phyloP scores from a whole-genome alignment of 2,113 vertebrate species.

The Anoura caudifer region DNA sequence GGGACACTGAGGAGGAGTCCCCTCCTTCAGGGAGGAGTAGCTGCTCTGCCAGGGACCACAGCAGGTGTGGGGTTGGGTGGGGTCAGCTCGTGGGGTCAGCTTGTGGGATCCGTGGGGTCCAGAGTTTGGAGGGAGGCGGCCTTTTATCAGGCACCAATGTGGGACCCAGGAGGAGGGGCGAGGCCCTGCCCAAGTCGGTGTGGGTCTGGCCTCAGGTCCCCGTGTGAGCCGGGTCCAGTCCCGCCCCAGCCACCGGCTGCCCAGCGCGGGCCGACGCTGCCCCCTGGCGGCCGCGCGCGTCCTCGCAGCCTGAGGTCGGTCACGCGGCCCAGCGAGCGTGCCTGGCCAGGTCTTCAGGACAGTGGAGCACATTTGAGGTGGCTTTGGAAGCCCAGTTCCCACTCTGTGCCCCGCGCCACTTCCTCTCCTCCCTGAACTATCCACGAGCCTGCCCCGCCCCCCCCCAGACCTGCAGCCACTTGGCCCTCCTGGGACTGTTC shows the following conservation, averaged over 20 bases:
- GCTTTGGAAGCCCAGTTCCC: neutral
- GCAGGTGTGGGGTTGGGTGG: neutral
- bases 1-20: neutral
- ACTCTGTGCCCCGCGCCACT: neutral
- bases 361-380: too few relatives aligned
- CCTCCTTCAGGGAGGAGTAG: neutral
- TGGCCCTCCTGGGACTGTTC: fast-evolving
- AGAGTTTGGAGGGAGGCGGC: too few relatives aligned
- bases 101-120: neutral
- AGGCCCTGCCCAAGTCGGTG: neutral
- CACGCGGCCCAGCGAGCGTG: fast-evolving
- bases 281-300: neutral
- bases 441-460: neutral
- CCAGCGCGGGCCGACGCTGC: neutral
- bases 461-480: neutral
- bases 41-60: neutral
- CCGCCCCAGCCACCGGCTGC: too few relatives aligned
- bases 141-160: neutral
- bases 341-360: neutral
- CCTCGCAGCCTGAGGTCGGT: neutral
- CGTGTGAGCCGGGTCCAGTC: fast-evolving
- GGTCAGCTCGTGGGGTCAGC: neutral
- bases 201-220: neutral
- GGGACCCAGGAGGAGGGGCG: neutral
- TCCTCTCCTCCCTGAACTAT: neutral